These are phyloP conservation scores for Tolmerus cingulatus DNA, from an alignment of 2,888 invertebrate species.

Conservation along the genomic window DNA sequence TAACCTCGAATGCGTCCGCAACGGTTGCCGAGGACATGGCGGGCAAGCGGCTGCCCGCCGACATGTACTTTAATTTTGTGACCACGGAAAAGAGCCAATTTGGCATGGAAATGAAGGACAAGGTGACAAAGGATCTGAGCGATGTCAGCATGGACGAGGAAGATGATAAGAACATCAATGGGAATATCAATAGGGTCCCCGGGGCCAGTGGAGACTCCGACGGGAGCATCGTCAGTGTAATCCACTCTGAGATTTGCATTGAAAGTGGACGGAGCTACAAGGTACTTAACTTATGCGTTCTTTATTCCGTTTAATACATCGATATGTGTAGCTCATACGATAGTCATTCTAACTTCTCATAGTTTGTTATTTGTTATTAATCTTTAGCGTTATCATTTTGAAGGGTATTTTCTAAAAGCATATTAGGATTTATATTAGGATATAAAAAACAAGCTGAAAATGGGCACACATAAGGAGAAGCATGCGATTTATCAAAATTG, in stretches of 20 bases:
- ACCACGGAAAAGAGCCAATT: constrained; percentile 51
- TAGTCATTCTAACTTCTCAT: neutral
- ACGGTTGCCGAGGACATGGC: neutral
- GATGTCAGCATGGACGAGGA: constrained; percentile 79
- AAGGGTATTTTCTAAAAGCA: too few species aligned
- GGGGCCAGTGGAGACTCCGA: neutral
- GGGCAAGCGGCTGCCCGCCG: neutral
- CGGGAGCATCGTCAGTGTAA: neutral
- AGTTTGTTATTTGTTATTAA: neutral
- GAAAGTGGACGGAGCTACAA: constrained; percentile 66
- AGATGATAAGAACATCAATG: constrained; percentile 59
- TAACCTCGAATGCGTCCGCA: neutral
- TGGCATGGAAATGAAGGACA: constrained; percentile 38
- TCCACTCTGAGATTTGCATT: constrained; percentile 59
- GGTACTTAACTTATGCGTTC: constrained; percentile 60
- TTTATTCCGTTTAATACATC: neutral
- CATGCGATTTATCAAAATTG: too few species aligned
- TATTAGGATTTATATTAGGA: too few species aligned
- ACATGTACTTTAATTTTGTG: constrained; percentile 52
- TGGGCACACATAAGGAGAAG: too few species aligned
- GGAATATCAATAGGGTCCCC: constrained; percentile 49
- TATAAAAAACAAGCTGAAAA: too few species aligned
- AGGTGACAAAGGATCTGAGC: constrained; percentile 69
- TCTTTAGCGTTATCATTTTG: too few species aligned
- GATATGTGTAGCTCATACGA: neutral